A percentile compares a stretch with the other conserved stretches of the same genome.
Evolutionary conservation across 2,888 invertebrate genomes (phyloP).

Genomic region (Drosophila koepferae): DNA sequence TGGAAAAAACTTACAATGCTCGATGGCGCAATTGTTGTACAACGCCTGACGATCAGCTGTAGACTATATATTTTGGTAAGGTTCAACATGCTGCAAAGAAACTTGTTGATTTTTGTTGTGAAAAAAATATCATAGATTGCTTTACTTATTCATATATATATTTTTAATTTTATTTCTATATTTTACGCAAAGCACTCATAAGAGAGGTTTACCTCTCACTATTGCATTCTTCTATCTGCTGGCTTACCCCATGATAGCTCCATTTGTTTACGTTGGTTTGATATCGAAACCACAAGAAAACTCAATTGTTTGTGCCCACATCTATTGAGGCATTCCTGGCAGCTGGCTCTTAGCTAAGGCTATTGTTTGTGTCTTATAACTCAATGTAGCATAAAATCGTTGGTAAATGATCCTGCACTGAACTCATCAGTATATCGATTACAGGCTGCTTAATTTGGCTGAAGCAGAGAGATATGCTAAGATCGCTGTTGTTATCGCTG

Average conservation of each 20-base stretch:
- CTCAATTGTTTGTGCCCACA: slow-evolving; percentile 54
- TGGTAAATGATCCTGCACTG: slow-evolving; percentile 35
- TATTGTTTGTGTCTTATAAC: slow-evolving; percentile 30
- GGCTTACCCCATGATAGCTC: not conserved
- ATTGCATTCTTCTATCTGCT: not conserved
- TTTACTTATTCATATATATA: not conserved
- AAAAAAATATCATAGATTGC: slow-evolving; percentile 11
- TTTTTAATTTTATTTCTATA: not conserved
- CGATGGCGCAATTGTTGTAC: not conserved
- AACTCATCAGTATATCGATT: slow-evolving; percentile 60
- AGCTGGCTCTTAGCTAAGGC: slow-evolving; percentile 42
- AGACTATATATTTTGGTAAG: slow-evolving; percentile 6
- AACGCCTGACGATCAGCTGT: not conserved
- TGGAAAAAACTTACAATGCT: slow-evolving; percentile 3
- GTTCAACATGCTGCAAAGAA: not conserved
- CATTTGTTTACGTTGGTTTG: slow-evolving; percentile 19
- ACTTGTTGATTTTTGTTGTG: not conserved
- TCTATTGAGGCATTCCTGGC: slow-evolving; percentile 21
- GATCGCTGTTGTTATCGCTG: slow-evolving; percentile 46
- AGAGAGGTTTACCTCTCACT: not conserved
- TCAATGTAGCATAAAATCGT: slow-evolving; percentile 71
- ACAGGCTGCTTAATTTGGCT: slow-evolving; percentile 44
- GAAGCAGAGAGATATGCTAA: slow-evolving; percentile 11
- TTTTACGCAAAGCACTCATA: not conserved
- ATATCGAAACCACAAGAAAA: slow-evolving; percentile 29